Evolutionary conservation across 2,888 invertebrate species (phyloP), one percentile per base, ranked within the genome.

Genomic region (Prionchulus punctatus): DNA sequence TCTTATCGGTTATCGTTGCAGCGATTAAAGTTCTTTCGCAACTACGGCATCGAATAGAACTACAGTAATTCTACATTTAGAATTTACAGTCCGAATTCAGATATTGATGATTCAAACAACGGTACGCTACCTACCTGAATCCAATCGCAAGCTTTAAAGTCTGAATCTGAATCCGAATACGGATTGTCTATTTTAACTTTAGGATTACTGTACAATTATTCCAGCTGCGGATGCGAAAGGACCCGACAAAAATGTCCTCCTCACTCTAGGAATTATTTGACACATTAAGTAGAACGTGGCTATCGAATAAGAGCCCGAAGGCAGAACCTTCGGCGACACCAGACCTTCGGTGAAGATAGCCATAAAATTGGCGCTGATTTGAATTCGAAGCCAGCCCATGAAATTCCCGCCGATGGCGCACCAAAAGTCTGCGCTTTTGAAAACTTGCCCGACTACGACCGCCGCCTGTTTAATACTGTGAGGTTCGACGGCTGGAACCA

Each of bases 281-380:
- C 28, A 4, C 50, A 54, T 26, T 7, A 18, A 18, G 47, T 54
- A 54, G 45, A 47, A 54, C 7, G 27, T 18, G 30, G 54, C 54
- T 23, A 54, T 25, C 27, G 23, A 18, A 43, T 26, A 43, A 4
- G 54, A 54, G 25, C 54, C 54, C 4, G 45, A 15, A 4, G 54
- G 42, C 7, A 54, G 45, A 2, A 45, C 25, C 3, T n/a, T 45
- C n/a, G 25, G 23, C 15, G 54, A 43, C 12, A 54, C 28, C 25
- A 54, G 25, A 43, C 7, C 27, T 45, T 54, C 54, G 12, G 54
- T 54, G 23, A 26, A 54, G n/a, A 54, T 45, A 23, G 42, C 54
- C 28, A 54, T 23, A 45, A 54, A 54, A 12, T 15, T 23, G 15
- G 36, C 36, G 7, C 4, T 53, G 15, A 36, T 36, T 30, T 53